phyloP scores from a whole-genome alignment of 2,113 vertebrate species.

The Albula glossodonta region DNA sequence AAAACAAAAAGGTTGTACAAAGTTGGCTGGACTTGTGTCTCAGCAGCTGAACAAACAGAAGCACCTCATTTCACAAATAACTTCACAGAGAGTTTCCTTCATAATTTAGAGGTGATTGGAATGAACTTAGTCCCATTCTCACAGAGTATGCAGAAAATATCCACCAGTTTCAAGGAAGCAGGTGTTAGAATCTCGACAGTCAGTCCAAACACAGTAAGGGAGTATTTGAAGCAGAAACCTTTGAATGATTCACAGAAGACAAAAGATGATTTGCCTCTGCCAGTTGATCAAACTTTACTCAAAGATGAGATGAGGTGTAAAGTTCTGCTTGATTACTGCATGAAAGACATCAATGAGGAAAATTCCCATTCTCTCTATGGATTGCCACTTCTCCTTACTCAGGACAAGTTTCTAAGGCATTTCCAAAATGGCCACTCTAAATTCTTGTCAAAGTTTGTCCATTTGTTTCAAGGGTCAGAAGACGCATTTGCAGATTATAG shows the following conservation, averaged over 20 bases:
- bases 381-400: constrained; percentile 75
- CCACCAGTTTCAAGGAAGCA: constrained; percentile 51
- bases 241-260: constrained; percentile 57
- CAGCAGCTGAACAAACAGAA: constrained; percentile 41
- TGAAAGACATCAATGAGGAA: not conserved
- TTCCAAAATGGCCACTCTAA: constrained; percentile 58
- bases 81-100: accelerated
- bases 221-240: constrained; percentile 64
- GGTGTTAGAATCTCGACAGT: constrained; percentile 52
- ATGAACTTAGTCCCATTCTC: constrained; percentile 74
- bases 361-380: constrained; percentile 44
- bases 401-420: constrained; percentile 64
- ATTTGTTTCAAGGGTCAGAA: constrained; percentile 58
- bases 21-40: constrained; percentile 55
- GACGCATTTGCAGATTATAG: constrained; percentile 55
- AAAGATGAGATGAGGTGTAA: constrained; percentile 44
- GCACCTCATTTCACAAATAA: constrained; percentile 45
- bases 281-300: constrained; percentile 63
- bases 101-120: constrained; percentile 59
- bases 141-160: constrained; percentile 3
- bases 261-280: constrained; percentile 56
- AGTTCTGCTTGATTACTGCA: constrained; percentile 61
- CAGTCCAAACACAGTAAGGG: constrained; percentile 50
- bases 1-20: constrained; percentile 18
- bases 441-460: constrained; percentile 19